These are phyloP conservation scores for Ypsolopha sequella DNA, from an alignment of 2,888 invertebrate genomes.

Conservation along the genomic window DNA sequence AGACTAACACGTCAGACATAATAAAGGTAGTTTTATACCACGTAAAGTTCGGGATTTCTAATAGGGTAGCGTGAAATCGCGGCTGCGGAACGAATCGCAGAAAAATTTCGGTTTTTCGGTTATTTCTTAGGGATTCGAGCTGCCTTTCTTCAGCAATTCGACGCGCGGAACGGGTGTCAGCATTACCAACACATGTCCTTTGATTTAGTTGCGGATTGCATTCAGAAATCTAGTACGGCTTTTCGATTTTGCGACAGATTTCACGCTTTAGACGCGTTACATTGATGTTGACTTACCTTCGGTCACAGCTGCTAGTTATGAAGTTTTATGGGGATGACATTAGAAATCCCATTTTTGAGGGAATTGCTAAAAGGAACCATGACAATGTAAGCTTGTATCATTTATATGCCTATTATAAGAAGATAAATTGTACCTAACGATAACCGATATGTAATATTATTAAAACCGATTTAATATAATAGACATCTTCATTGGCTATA, in stretches of 20 bases:
- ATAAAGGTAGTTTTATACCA: constrained; percentile 14
- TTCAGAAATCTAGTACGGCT: constrained; percentile 51
- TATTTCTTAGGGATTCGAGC: constrained; percentile 70
- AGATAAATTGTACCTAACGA: too few relatives aligned
- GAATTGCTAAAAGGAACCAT: background rate
- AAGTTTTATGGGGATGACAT: constrained; percentile 20
- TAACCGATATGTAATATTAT: too few relatives aligned
- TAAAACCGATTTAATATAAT: too few relatives aligned
- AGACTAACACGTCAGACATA: constrained; percentile 25
- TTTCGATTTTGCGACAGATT: constrained; percentile 63
- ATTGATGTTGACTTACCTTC: constrained; percentile 70
- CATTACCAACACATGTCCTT: constrained; percentile 64
- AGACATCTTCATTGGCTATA: too few relatives aligned
- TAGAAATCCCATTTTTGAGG: background rate
- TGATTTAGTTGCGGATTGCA: constrained; percentile 46
- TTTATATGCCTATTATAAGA: background rate
- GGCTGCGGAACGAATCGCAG: constrained; percentile 61
- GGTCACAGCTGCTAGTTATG: constrained; percentile 65
- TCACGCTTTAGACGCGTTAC: constrained; percentile 62
- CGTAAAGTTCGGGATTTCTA: constrained; percentile 28
- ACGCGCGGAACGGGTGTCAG: constrained; percentile 63
- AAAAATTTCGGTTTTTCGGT: constrained; percentile 72
- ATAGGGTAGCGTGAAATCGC: constrained; percentile 63
- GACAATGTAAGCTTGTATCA: background rate
- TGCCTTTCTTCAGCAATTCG: constrained; percentile 68